These are phyloP conservation scores for Anseranas semipalmata DNA, from an alignment of 2,113 vertebrate species.

Conservation along the genomic window DNA sequence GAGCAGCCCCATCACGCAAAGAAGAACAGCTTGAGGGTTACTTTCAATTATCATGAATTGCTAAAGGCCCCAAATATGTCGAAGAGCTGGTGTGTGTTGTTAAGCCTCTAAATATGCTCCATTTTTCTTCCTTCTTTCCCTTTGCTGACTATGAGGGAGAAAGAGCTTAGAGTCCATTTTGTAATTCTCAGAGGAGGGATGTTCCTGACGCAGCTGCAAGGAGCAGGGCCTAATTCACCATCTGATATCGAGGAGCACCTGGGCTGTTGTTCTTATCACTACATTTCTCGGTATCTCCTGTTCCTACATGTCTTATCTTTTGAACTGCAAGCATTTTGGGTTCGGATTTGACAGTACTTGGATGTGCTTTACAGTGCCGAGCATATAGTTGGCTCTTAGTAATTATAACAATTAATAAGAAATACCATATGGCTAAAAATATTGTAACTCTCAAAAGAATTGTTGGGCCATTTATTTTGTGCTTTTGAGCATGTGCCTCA, in stretches of 20 bases:
- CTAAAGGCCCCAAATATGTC: background rate
- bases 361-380: background rate
- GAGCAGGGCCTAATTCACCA: background rate
- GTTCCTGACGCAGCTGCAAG: background rate
- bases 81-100: background rate
- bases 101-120: background rate
- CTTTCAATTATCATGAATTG: constrained; percentile 17
- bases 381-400: background rate
- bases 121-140: background rate
- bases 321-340: background rate
- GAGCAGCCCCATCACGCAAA: background rate
- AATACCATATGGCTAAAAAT: constrained; percentile 60
- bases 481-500: constrained; percentile 23
- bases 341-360: background rate
- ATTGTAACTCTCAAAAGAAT: constrained; percentile 40
- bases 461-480: constrained; percentile 51
- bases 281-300: background rate
- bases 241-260: background rate
- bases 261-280: background rate
- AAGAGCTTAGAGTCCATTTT: background rate
- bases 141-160: background rate
- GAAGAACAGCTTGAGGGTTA: constrained; percentile 47
- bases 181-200: background rate
- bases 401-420: constrained; percentile 41
- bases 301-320: background rate